Conservation (phyloP, 2,888 invertebrate genomes). For the Melinopterus prodromus region DNA sequence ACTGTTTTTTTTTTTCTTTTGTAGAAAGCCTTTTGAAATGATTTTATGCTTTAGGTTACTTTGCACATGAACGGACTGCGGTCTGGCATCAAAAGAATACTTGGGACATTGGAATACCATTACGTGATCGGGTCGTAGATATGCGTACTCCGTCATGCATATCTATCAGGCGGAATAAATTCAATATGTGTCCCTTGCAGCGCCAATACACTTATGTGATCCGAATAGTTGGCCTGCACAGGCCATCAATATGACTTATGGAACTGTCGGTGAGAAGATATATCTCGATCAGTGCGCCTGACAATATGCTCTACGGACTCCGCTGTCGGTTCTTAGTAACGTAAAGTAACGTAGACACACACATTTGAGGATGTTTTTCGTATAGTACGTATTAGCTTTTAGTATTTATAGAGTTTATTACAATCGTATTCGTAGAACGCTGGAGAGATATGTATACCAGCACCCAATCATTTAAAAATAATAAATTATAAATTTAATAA, state of each 20-base stretch:
- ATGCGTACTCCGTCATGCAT: constrained; percentile 18
- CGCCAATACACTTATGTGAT: constrained; percentile 24
- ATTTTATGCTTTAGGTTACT: not conserved
- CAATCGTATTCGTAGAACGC: too few species aligned
- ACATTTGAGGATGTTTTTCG: too few species aligned
- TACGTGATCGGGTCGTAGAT: constrained; percentile 4
- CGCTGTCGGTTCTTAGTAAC: not conserved
- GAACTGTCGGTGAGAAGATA: constrained; percentile 24
- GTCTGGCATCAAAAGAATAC: not conserved
- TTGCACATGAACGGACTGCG: not conserved
- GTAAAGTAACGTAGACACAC: too few species aligned
- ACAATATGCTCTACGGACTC: not conserved
- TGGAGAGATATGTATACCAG: too few species aligned
- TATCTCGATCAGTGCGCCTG: constrained; percentile 6
- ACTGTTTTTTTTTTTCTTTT: too few species aligned
- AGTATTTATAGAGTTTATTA: too few species aligned
- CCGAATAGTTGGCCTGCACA: constrained; percentile 18
- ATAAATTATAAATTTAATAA: too few species aligned
- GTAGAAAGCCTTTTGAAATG: too few species aligned
- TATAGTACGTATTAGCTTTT: too few species aligned
- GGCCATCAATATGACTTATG: constrained; percentile 26
- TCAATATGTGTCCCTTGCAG: constrained; percentile 26
- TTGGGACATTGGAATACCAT: not conserved
- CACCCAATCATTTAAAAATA: too few species aligned
- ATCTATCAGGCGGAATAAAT: constrained; percentile 20